phyloP scores from a whole-genome alignment of 2,113 vertebrate genomes.

The Trematomus loennbergii region DNA sequence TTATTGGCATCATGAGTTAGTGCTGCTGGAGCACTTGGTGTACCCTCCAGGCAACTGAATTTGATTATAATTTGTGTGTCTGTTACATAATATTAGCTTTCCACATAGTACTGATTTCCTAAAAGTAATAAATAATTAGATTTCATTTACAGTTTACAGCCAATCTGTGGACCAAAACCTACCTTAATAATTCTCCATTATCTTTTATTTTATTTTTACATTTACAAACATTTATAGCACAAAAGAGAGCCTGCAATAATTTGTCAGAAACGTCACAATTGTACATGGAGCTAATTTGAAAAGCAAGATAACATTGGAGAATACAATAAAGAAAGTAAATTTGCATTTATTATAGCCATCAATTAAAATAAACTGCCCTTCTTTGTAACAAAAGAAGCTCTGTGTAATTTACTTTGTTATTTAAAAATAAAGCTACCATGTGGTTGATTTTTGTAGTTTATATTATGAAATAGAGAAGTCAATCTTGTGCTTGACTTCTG shows the following conservation, averaged over 20 bases:
- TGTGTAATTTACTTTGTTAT: not conserved
- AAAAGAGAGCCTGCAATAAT: not conserved
- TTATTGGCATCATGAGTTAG: not conserved
- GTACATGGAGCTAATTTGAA: not conserved
- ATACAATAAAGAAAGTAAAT: no score
- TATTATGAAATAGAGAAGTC: not conserved
- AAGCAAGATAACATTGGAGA: no score
- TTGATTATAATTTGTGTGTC: not conserved
- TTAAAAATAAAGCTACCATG: not conserved
- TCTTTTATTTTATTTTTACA: not conserved
- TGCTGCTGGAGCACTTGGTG: not conserved
- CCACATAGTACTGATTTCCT: constrained; percentile 1
- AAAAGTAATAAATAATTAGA: not conserved
- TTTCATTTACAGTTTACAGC: not conserved
- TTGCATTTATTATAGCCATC: no score
- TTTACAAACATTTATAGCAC: not conserved
- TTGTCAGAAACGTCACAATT: not conserved
- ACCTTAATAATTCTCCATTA: not conserved
- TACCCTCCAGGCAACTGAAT: not conserved
- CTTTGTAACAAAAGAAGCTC: not conserved
- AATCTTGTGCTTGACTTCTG: no score
- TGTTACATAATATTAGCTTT: not conserved
- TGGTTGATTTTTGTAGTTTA: not conserved
- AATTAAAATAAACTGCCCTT: no score
- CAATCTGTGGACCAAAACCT: not conserved